Percentiles rank a stretch among this genome's conserved stretches.
Conservation (phyloP, 2,888 invertebrate genomes). For the Catotricha subobsoleta region DNA sequence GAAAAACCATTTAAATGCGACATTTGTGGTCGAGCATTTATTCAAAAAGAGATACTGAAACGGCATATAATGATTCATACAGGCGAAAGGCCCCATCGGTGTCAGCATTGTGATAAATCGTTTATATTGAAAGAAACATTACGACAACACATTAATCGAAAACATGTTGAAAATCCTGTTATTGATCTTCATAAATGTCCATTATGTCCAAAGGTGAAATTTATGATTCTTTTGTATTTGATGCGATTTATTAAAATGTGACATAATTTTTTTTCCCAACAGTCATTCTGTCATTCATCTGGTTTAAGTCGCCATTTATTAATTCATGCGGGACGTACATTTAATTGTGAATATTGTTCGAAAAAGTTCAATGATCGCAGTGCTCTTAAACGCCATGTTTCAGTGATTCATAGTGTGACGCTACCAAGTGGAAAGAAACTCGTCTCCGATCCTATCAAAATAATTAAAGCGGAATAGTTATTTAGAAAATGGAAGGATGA, state of each 20-base stretch:
- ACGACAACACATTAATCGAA: slow-evolving; percentile 37
- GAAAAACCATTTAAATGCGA: slow-evolving; percentile 34
- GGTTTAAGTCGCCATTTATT: slow-evolving; percentile 50
- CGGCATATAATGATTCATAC: slow-evolving; percentile 42
- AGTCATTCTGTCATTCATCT: slow-evolving; percentile 33
- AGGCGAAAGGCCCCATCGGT: slow-evolving; percentile 44
- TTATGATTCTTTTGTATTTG: background rate
- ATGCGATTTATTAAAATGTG: background rate
- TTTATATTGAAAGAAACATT: slow-evolving; percentile 57
- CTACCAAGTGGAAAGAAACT: no score
- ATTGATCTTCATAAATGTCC: slow-evolving; percentile 47
- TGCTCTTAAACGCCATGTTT: slow-evolving; percentile 44
- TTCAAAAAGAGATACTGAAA: slow-evolving; percentile 52
- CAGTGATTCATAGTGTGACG: slow-evolving; percentile 18
- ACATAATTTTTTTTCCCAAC: background rate
- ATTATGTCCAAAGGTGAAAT: slow-evolving; percentile 39
- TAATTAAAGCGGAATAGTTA: background rate
- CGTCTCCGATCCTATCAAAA: slow-evolving; percentile 1
- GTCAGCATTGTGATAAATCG: slow-evolving; percentile 43
- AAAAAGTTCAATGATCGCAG: slow-evolving; percentile 54
- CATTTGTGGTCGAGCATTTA: slow-evolving; percentile 43
- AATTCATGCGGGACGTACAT: slow-evolving; percentile 44
- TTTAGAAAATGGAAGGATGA: background rate
- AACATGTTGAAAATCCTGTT: slow-evolving; percentile 37
- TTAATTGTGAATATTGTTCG: slow-evolving; percentile 43